Percentiles rank a stretch among this genome's conserved stretches.
Conservation (phyloP, 2,113 vertebrate species). For the Struthio camelus region DNA sequence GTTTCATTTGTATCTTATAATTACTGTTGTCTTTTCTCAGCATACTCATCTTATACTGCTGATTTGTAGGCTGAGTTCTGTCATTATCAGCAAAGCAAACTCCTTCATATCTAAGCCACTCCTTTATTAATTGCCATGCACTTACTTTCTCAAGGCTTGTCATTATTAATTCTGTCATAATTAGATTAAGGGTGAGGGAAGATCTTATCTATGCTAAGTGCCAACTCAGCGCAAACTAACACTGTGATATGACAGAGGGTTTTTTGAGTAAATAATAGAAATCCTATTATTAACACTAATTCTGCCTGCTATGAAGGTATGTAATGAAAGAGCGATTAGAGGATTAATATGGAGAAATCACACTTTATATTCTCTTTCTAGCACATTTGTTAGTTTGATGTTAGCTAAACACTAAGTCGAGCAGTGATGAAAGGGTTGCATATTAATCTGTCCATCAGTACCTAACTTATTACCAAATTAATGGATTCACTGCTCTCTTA, state of each 20-base stretch:
- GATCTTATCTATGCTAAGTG: background rate
- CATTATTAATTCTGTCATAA: conserved; percentile 21
- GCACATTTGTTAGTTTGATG: background rate
- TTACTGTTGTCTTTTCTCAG: background rate
- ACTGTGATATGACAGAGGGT: background rate
- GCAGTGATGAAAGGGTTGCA: background rate
- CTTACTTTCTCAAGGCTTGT: background rate
- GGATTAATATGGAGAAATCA: background rate
- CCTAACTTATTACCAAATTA: background rate
- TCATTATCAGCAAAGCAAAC: background rate
- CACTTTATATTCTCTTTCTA: background rate
- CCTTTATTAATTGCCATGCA: background rate
- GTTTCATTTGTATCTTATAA: background rate
- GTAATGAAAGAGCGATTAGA: background rate
- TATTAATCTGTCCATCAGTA: conserved; percentile 9
- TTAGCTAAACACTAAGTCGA: conserved; percentile 43
- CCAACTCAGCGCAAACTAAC: background rate
- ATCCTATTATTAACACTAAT: background rate
- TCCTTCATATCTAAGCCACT: background rate
- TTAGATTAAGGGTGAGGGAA: background rate
- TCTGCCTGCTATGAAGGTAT: background rate
- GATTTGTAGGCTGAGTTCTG: background rate
- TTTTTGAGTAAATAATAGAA: background rate
- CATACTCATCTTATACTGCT: background rate
- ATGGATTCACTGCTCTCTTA: background rate